These are phyloP conservation scores for Cheiracanthium punctorium DNA, from an alignment of 2,888 invertebrate species.

Conservation along the genomic window DNA sequence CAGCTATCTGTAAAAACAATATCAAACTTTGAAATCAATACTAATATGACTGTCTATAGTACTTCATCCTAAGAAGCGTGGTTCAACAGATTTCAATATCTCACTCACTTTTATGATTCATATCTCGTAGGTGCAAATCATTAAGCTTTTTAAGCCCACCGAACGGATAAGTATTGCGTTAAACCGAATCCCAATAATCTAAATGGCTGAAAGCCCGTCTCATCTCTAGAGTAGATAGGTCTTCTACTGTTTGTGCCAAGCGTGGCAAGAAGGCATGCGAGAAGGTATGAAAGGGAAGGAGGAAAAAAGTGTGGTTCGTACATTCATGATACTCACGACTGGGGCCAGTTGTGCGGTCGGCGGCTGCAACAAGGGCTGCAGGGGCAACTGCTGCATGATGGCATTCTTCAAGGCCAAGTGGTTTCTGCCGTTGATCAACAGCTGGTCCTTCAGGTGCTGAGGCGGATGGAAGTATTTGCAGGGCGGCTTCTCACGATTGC, in stretches of 20 bases:
- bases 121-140: no score
- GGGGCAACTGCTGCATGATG: constrained; percentile 97
- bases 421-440: constrained; percentile 99
- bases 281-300: constrained; percentile 18
- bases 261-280: neutral
- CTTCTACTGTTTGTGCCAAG: neutral
- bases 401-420: constrained; percentile 99
- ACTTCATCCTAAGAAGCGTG: no score
- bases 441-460: constrained; percentile 99
- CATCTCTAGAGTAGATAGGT: no score
- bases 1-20: no score
- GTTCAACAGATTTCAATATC: no score
- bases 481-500: constrained; percentile 99
- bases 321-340: constrained; percentile 84
- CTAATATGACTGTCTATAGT: no score
- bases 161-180: no score
- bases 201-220: no score
- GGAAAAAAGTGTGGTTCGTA: constrained; percentile 35
- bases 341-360: constrained; percentile 92
- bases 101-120: no score
- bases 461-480: constrained; percentile 99
- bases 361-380: constrained; percentile 88
- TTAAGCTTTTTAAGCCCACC: no score
- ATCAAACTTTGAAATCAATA: no score
- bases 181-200: no score